Evolutionary conservation across 2,797 vertebrate genomes (phyloP), one percentile per base, ranked within the genome.

Genomic region (Malacoctenus gilli): DNA sequence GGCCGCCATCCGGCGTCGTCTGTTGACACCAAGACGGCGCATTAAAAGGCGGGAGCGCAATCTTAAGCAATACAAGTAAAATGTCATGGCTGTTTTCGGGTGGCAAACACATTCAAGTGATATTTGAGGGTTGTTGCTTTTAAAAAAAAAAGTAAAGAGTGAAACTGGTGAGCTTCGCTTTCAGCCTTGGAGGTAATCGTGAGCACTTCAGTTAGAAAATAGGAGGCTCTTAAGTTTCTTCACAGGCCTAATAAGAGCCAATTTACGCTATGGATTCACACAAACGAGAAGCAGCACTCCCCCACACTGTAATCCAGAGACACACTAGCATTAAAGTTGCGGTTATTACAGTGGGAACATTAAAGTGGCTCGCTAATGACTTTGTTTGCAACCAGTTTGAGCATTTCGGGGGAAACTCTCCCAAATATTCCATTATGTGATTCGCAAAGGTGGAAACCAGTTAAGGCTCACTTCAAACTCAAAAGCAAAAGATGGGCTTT

Each of bases 221-320:
- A 3, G 36, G 18, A 53, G 20, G 15, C 50, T 15, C 18, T 9
- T 13, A n/a, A 32, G 16, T 36, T 62, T 65, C 43, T 13, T n/a
- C n/a, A 8, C 6, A 16, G 13, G 19, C n/a, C 23, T 47, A 19
- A 59, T 34, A 16, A 35, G 23, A 55, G 34, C 10, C 23, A 49
- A 57, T 61, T 47, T 37, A 65, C 16, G 39, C 13, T 20, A 42
- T n/a, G n/a, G n/a, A n/a, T n/a, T n/a, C 9, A 64, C 49, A 48
- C 28, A 54, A 28, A 56, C 11, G 8, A 23, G 22, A 51, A 60
- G 16, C 37, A 60, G 16, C 37, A 68, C 32, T 61, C 19, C 7
- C 21, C 37, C 47, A 35, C 4, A 9, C 35, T 19, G 23, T 32
- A 50, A 65, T 70, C 54, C n/a, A n/a, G n/a, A n/a, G n/a, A n/a